Conservation (phyloP, 2,113 vertebrate genomes). For the Leiothrix lutea region DNA sequence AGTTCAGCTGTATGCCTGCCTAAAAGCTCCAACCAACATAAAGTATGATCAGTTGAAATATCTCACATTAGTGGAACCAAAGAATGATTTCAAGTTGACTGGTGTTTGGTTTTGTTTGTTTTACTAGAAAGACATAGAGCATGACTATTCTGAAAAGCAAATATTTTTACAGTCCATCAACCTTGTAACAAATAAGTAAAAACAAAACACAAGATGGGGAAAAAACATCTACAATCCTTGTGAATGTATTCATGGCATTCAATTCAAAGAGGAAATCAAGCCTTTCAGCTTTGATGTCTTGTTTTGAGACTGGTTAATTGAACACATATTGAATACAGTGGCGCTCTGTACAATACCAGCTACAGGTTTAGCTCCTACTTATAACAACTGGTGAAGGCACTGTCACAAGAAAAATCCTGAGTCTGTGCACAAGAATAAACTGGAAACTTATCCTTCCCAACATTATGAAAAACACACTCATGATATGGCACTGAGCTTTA, state of each 20-base stretch:
- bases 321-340: not conserved
- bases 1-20: not conserved
- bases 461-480: constrained; percentile 65
- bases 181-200: not conserved
- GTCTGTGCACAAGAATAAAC: constrained; percentile 55
- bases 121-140: not conserved
- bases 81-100: not conserved
- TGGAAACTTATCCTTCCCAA: constrained; percentile 62
- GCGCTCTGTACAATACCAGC: not conserved
- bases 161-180: not conserved
- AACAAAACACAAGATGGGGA: not conserved
- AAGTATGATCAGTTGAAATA: not conserved
- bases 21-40: not conserved
- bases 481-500: constrained; percentile 53
- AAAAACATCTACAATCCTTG: not conserved
- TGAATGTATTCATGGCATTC: not conserved
- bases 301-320: not conserved
- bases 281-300: not conserved
- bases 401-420: not conserved
- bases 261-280: not conserved
- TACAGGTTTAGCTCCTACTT: not conserved
- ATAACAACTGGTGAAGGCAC: not conserved
- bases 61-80: not conserved
- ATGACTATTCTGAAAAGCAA: not conserved
- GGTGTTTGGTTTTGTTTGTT: not conserved